Evolutionary conservation across 2,888 invertebrate species (phyloP), one percentile per base, ranked within the genome.

Genomic region (Penaeus monodon): DNA sequence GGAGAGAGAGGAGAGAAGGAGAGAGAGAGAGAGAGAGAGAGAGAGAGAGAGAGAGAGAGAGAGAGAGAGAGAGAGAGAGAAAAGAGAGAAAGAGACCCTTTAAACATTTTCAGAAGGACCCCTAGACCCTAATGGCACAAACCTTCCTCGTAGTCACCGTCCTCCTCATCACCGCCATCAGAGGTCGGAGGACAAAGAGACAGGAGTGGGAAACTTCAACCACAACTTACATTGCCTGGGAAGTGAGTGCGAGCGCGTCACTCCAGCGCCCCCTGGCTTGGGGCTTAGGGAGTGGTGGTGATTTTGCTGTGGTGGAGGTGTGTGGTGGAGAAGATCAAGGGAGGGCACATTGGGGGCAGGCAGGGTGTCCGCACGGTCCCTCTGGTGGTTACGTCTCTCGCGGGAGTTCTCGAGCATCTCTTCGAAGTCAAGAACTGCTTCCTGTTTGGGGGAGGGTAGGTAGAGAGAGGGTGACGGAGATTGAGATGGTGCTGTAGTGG

Each of bases 391-490:
- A 14, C 63, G 64, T n/a, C 83, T 29, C 65, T 87, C 84, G 20
- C 84, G 86, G 29, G 90, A 89, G 27, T 84, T 89, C 29, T 88
- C 90, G 20, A 90, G 82, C 74, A 90, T 90, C 73, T 91, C 90
- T 74, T 91, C 91, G 80, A 91, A 91, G 82, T 91, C 91, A 38
- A 88, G 73, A 76, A 91, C 89, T 17, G 91, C 91, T 63, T 91
- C 90, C 84, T 89, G 68, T 73, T 27, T 14, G 24, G 27, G 63
- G 12, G 2, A 4, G 1, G 38, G 33, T 73, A 22, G 29, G 38
- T 22, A 29, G 38, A 78, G 49, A 17, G 57, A 44, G 57, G 12
- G 49, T 12, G 49, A 49, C 12, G 49, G 49, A 14, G 14, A 49
- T 14, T 0, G 6, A 6, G 49, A 57, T 1, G 57, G 17, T 14